Evolutionary conservation across 1,140 invertebrate species (phyloP).

Genomic region (Aphidius ervi): DNA sequence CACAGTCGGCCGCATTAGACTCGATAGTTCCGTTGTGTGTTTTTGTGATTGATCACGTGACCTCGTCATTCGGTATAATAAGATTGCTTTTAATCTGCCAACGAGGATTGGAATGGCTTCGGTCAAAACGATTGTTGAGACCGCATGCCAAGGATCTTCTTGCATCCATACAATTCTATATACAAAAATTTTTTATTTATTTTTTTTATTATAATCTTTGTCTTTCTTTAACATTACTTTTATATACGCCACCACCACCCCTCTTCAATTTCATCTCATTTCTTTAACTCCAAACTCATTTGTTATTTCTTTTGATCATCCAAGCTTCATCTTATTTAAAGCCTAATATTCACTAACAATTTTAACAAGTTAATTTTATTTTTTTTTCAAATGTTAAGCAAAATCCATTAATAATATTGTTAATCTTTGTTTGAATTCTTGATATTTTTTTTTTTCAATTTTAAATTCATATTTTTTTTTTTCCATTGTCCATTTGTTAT

Average conservation of each 20-base stretch:
- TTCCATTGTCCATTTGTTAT: too few relatives aligned
- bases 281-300: constrained; percentile 20
- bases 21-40: constrained; percentile 49
- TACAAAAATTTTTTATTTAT: neutral
- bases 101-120: constrained; percentile 19
- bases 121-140: constrained; percentile 9
- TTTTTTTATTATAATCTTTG: constrained; percentile 13
- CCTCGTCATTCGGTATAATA: constrained; percentile 51
- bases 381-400: too few relatives aligned
- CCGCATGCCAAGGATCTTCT: constrained; percentile 20
- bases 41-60: constrained; percentile 54
- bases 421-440: too few relatives aligned
- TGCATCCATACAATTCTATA: too few relatives aligned
- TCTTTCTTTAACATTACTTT: too few relatives aligned
- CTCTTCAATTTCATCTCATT: constrained; percentile 12
- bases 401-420: too few relatives aligned
- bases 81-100: constrained; percentile 49
- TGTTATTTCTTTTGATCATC: constrained; percentile 9
- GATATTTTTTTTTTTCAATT: too few relatives aligned
- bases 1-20: constrained; percentile 40
- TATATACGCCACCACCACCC: neutral
- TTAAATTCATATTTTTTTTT: too few relatives aligned
- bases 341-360: neutral
- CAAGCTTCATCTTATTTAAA: constrained; percentile 10
- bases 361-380: too few relatives aligned